Conservation (phyloP, 2,113 vertebrate species). For the Scomber colias region DNA sequence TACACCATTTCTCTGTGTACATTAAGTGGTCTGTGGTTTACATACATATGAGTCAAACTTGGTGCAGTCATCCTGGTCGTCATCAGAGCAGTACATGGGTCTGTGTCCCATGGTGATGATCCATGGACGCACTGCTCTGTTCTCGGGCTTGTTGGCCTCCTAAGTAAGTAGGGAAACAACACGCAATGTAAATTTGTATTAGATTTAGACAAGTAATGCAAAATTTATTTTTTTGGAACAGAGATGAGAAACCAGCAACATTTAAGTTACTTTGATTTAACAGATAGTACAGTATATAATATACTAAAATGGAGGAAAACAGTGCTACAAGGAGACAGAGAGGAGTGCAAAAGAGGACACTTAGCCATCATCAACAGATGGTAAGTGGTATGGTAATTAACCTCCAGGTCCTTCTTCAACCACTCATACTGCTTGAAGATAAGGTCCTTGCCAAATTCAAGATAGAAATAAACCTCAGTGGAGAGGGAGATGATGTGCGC, state of each 20-base stretch:
- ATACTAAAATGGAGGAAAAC: not conserved
- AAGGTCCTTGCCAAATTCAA: slow-evolving; percentile 85
- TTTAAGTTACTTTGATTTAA: not conserved
- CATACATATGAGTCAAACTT: slow-evolving; percentile 86
- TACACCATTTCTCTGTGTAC: too few species aligned
- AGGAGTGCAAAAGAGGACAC: slow-evolving; percentile 5
- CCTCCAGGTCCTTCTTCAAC: slow-evolving; percentile 90
- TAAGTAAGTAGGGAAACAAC: slow-evolving; percentile 40
- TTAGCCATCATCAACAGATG: slow-evolving; percentile 15
- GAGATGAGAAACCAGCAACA: not conserved
- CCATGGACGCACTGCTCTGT: slow-evolving; percentile 85
- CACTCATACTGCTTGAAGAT: slow-evolving; percentile 88
- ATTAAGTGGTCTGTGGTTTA: not conserved
- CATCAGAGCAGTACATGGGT: slow-evolving; percentile 94
- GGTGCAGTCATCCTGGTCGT: slow-evolving; percentile 90
- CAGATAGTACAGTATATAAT: not conserved
- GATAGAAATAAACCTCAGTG: slow-evolving; percentile 92
- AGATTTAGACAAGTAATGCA: not conserved
- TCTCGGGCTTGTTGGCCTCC: slow-evolving; percentile 84
- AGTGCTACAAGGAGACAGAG: not conserved
- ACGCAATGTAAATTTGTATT: not conserved
- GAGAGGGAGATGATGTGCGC: slow-evolving; percentile 92
- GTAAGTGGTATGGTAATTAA: slow-evolving; percentile 53
- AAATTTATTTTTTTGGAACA: not conserved
- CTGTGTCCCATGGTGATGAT: slow-evolving; percentile 94